Evolutionary conservation across 2,113 vertebrate genomes (phyloP).

Genomic region (Columba janthina): DNA sequence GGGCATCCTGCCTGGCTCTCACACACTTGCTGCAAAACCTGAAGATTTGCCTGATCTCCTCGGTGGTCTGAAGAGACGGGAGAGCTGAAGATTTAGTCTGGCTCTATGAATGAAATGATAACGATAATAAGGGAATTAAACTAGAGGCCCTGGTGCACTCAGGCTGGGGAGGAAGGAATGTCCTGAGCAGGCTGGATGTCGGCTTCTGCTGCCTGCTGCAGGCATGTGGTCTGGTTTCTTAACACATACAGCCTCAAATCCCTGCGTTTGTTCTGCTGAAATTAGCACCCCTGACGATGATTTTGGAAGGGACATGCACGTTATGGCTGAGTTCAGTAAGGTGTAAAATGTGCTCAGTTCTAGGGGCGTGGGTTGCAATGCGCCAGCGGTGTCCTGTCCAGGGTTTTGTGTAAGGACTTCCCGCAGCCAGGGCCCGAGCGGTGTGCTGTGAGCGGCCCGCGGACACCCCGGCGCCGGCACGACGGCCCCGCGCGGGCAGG

Average conservation of each 20-base stretch:
- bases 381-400: background rate
- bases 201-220: background rate
- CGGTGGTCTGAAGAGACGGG: background rate
- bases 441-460: background rate
- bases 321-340: background rate
- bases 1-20: background rate
- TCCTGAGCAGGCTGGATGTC: background rate
- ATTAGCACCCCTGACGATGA: background rate
- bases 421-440: rapidly evolving
- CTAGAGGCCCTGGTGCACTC: background rate
- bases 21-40: background rate
- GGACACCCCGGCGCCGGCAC: rapidly evolving
- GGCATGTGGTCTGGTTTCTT: background rate
- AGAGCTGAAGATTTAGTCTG: background rate
- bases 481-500: background rate
- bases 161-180: background rate
- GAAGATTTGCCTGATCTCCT: background rate
- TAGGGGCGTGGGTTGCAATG: background rate
- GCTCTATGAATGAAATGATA: background rate
- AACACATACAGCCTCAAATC: background rate
- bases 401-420: background rate
- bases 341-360: background rate
- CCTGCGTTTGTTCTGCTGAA: background rate
- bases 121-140: background rate
- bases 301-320: background rate